A percentile compares a stretch with the other conserved stretches of the same genome.
These are phyloP conservation scores for Trematomus loennbergii DNA, from an alignment of 2,113 vertebrate species.

Conservation along the genomic window DNA sequence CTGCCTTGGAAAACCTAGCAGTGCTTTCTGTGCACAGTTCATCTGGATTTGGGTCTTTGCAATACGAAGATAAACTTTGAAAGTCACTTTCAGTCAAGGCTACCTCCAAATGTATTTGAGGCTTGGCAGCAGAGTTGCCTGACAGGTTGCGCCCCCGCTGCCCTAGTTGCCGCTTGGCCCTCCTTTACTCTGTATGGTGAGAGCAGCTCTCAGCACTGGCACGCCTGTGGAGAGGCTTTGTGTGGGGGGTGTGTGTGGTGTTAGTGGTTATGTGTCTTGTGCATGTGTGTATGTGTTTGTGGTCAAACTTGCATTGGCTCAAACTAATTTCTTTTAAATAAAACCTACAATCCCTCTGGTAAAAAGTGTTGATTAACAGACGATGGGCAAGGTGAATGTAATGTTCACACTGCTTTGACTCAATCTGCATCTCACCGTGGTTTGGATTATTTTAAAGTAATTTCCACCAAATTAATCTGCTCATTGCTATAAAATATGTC, in stretches of 20 bases:
- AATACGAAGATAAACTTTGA: constrained; percentile 75
- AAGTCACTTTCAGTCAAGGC: constrained; percentile 83
- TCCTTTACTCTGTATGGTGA: constrained; percentile 68
- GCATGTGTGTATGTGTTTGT: constrained; percentile 21
- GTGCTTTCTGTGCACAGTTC: constrained; percentile 10
- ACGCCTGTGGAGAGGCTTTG: constrained; percentile 62
- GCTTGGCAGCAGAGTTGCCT: constrained; percentile 79
- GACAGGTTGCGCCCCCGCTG: constrained; percentile 83
- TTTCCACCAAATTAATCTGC: constrained; percentile 1
- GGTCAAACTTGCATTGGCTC: constrained; percentile 49
- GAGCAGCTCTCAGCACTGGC: constrained; percentile 65
- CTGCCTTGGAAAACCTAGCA: background rate
- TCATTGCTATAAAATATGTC: constrained; percentile 12
- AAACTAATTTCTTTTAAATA: constrained; percentile 30
- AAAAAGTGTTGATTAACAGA: constrained; percentile 41
- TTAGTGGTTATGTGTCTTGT: constrained; percentile 46
- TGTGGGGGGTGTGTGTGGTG: constrained; percentile 42
- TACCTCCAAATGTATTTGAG: constrained; percentile 79
- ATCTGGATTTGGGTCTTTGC: constrained; percentile 36
- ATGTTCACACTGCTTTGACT: background rate
- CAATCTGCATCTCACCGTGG: constrained; percentile 7
- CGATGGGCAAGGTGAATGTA: background rate
- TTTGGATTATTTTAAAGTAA: background rate
- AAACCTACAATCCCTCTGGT: constrained; percentile 18
- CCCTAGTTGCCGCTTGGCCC: constrained; percentile 75